Percentiles rank a stretch among this genome's conserved stretches.
Evolutionary conservation across 1,140 invertebrate species (phyloP).

Genomic region (Popillia japonica): DNA sequence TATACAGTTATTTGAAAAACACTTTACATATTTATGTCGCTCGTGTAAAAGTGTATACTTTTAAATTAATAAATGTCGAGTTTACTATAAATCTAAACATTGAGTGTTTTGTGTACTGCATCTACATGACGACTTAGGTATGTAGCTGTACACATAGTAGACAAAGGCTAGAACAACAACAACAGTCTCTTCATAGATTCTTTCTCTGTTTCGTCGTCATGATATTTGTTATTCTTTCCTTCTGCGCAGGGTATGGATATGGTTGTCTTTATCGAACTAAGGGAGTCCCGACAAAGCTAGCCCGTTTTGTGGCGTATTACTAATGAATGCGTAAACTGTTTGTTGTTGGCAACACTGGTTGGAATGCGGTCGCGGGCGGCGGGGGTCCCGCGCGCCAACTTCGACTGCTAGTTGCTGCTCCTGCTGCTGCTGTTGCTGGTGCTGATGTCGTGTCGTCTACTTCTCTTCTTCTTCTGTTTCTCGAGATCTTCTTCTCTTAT

Average conservation of each 20-base stretch:
- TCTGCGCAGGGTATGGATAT: background rate
- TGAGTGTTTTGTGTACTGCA: too few relatives aligned
- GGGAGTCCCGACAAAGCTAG: slow-evolving; percentile 12
- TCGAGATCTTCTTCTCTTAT: slow-evolving; percentile 46
- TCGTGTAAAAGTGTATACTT: too few relatives aligned
- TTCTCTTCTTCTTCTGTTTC: background rate
- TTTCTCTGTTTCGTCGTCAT: background rate
- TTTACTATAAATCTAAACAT: too few relatives aligned
- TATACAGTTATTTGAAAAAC: too few relatives aligned
- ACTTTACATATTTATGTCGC: too few relatives aligned
- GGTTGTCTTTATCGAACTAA: background rate
- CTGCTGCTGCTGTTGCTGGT: background rate
- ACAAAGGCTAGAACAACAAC: background rate
- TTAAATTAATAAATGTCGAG: too few relatives aligned
- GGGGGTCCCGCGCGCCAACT: slow-evolving; percentile 46
- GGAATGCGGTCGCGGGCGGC: slow-evolving; percentile 58
- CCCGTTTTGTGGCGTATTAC: slow-evolving; percentile 52
- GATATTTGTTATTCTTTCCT: background rate
- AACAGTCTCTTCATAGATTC: background rate
- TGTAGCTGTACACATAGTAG: background rate
- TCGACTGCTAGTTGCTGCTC: slow-evolving; percentile 45
- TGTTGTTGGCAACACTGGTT: slow-evolving; percentile 57
- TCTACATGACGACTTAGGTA: too few relatives aligned
- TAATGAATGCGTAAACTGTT: slow-evolving; percentile 59
- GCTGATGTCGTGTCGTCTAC: slow-evolving; percentile 13